phyloP scores from a whole-genome alignment of 1,140 invertebrate genomes.

The Drosophila paulistorum region DNA sequence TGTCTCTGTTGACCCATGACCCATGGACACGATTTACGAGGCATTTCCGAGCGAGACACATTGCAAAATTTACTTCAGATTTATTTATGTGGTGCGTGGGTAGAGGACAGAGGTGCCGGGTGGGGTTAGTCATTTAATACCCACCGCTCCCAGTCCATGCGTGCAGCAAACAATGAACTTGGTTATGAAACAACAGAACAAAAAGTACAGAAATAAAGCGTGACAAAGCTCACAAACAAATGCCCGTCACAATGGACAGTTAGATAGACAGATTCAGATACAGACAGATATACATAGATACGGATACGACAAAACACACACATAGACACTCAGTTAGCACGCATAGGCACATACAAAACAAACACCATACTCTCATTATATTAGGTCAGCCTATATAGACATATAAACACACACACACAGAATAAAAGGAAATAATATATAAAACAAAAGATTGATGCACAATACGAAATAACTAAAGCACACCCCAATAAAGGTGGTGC shows the following conservation, averaged over 20 bases:
- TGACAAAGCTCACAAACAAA: slow-evolving; percentile 77
- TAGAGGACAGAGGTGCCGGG: slow-evolving; percentile 1
- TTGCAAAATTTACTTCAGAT: slow-evolving; percentile 82
- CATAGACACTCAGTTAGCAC: slow-evolving; percentile 42
- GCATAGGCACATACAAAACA: slow-evolving; percentile 55
- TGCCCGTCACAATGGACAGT: slow-evolving; percentile 72
- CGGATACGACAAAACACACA: slow-evolving; percentile 46
- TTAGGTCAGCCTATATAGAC: slow-evolving; percentile 55
- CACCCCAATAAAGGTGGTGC: neutral
- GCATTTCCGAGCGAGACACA: slow-evolving; percentile 81
- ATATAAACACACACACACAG: slow-evolving; percentile 30
- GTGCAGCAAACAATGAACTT: slow-evolving; percentile 71
- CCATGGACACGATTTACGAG: slow-evolving; percentile 75
- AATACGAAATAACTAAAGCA: neutral
- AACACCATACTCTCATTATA: slow-evolving; percentile 65
- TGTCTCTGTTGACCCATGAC: slow-evolving; percentile 70
- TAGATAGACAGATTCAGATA: slow-evolving; percentile 68
- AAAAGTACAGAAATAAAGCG: slow-evolving; percentile 72
- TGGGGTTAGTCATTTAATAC: slow-evolving; percentile 62
- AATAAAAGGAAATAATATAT: slow-evolving; percentile 10
- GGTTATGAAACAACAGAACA: slow-evolving; percentile 14
- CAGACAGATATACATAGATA: slow-evolving; percentile 35
- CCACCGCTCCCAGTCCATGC: slow-evolving; percentile 31
- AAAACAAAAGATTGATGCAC: slow-evolving; percentile 26
- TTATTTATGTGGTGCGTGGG: slow-evolving; percentile 66